Evolutionary conservation across 1,140 invertebrate genomes (phyloP), one percentile per base, ranked within the genome.

Genomic region (Phortica variegata): DNA sequence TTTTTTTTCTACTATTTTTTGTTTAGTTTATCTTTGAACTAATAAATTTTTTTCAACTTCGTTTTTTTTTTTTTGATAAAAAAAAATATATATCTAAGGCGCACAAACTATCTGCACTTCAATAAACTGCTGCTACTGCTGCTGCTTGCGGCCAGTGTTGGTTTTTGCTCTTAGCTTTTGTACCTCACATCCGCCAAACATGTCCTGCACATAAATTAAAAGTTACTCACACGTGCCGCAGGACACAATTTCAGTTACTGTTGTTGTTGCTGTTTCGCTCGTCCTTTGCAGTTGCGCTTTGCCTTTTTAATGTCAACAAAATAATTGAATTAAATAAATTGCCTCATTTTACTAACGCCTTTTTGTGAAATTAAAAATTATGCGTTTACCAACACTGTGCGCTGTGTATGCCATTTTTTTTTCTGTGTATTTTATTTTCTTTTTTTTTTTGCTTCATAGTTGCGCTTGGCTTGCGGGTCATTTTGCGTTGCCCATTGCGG

Each of bases 291-390:
- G 23, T 26, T 26, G 23, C 10, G 23, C 23, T 26, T 26, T 26
- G 15, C 31, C 47, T 41, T 34, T 43, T 45, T 47, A 60, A 52
- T 66, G 62, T 66, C 62, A 66, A 49, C 61, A 54, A 54, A 62
- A 56, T 66, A 68, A 68, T 68, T 66, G 63, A 66, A 68, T 68
- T 62, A 60, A 66, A 68, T 66, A 66, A 65, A 66, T 65, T 61
- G 62, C 61, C 62, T 66, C 62, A 66, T 66, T 66, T 65, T 56
- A 52, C 49, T 52, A 61, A 52, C 13, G 26, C 45, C 18, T 16
- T 26, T 26, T 26, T 26, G 5, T 54, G 49, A 63, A 58, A 63
- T 63, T 61, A 63, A 61, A 63, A n/a, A 26, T 26, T 26, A 26
- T 26, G 23, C 23, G 23, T n/a, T n/a, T n/a, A n/a, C n/a, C n/a